Conservation (phyloP, 2,113 vertebrate species). For the Myocastor coypus region DNA sequence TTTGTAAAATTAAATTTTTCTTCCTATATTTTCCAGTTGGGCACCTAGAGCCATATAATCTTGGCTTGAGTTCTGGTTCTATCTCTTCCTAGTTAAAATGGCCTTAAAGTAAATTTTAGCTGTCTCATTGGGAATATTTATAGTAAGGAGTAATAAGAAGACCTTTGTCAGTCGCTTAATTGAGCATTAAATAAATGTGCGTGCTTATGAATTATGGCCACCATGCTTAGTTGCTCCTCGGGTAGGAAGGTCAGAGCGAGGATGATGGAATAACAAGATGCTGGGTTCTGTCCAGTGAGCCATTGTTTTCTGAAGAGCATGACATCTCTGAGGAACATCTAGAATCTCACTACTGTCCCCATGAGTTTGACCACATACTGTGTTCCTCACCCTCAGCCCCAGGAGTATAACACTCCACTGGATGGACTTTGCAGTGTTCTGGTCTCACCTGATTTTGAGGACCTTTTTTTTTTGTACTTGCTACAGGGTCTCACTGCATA, state of each 20-base stretch:
- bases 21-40: slow-evolving; percentile 16
- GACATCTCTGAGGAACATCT: neutral
- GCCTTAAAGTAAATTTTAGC: neutral
- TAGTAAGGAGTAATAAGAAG: neutral
- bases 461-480: too few relatives aligned
- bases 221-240: neutral
- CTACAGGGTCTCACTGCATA: too few relatives aligned
- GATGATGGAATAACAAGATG: neutral
- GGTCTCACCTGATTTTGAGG: neutral
- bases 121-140: neutral
- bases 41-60: neutral
- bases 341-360: fast-evolving
- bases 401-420: neutral
- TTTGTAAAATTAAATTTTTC: slow-evolving; percentile 1
- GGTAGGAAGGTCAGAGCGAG: neutral
- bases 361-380: fast-evolving
- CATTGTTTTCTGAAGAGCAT: neutral
- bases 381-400: fast-evolving
- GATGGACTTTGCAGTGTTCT: neutral
- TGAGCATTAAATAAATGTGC: slow-evolving; percentile 28
- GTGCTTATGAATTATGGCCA: neutral
- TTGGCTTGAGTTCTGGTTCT: slow-evolving; percentile 38
- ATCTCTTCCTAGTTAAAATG: neutral
- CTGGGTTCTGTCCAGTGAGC: fast-evolving
- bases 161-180: neutral